Evolutionary conservation across 2,888 invertebrate genomes (phyloP), one percentile per base, ranked within the genome.

Genomic region (Monoplex corrugatus): DNA sequence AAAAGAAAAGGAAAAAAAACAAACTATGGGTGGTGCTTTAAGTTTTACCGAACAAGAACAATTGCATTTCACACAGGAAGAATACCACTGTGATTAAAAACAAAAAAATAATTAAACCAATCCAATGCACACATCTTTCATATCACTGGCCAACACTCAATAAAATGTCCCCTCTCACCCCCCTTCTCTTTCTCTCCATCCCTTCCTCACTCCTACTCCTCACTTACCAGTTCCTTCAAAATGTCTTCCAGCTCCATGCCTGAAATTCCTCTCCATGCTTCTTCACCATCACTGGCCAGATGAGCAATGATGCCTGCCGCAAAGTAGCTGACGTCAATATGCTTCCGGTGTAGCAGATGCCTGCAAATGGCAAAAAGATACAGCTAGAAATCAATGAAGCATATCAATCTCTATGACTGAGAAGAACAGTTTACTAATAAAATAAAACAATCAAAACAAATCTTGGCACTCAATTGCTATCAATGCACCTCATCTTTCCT

Each of bases 241-340:
- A 97, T 96, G 38, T 93, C 94, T n/a, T 92, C 91, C 44, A 92
- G 91, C 91, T 91, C 96, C 45, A 93, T 92, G 16, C 93, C 91
- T 28, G 93, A 92, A 57, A 94, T 95, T 68, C 95, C 95, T 82
- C 90, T 80, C 97, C 97, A 97, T 28, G 96, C 95, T 40, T 95
- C 96, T 1, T 96, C 96, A 1, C 97, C 97, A 92, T 97, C 97
- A 91, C 97, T 97, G 38, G 97, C 97, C 88, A 97, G 95, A 95
- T 97, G 97, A 19, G 97, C 97, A n/a, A 97, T 97, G 89, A 97
- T 97, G 3, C 97, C 97, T 35, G 97, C 97, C 28, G 97, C 97
- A 95, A 98, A 98, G 94, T 97, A 98, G 93, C 97, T 95, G 89
- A 95, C 95, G 91, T 95, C 95, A 90, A 98, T 97, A 93, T 97